Base-by-base conservation (phyloP, 2,888 invertebrate genomes). In the Yponomeuta cagnagella region DNA sequence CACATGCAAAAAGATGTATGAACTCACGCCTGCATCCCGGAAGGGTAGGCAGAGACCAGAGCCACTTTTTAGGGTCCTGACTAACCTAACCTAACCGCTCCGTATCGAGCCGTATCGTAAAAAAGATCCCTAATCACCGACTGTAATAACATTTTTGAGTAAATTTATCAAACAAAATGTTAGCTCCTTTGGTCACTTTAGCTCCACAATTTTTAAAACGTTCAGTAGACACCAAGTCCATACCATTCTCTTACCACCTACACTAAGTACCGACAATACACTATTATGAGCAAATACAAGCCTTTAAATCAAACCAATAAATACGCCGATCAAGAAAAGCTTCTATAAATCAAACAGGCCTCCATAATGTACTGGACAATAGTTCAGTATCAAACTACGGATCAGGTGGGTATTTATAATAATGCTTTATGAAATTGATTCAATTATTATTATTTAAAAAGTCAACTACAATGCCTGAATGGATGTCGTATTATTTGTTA, bases 381-480 rank as follows among this genome's bases (percentile, higher is more conserved):
- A 12, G 68, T 65, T 30, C 48, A 37, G 43, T 68, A 68, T 68
- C 68, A 68, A 68, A 23, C 48, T 68, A 68, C 48, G n/a, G 48
- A 68, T 68, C 68, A 68, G 68, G 23, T 15, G 23, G 48, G 15
- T 48, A 48, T 68, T 65, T 68, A 68, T 43, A 58, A 12, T 65
- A 58, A 48, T 64, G 48, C 48, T 31, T 43, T 43, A 37, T 30
- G 79, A 80, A 80, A 89, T 89, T 86, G 89, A 87, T 89, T 91
- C 91, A 90, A 89, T 89, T 88, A 89, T 90, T 89, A 84, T 87
- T 88, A 90, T 90, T 90, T 90, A 89, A 89, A 89, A 84, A 80
- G 83, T 80, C 80, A 76, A 78, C 77, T 84, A 90, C 89, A 90
- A 90, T 86, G 82, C 80, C 72, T 85, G 87, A 89, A 90, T 90